Evolutionary conservation across 2,888 invertebrate genomes (phyloP), one percentile per base, ranked within the genome.

Genomic region (Amaurobius ferox): DNA sequence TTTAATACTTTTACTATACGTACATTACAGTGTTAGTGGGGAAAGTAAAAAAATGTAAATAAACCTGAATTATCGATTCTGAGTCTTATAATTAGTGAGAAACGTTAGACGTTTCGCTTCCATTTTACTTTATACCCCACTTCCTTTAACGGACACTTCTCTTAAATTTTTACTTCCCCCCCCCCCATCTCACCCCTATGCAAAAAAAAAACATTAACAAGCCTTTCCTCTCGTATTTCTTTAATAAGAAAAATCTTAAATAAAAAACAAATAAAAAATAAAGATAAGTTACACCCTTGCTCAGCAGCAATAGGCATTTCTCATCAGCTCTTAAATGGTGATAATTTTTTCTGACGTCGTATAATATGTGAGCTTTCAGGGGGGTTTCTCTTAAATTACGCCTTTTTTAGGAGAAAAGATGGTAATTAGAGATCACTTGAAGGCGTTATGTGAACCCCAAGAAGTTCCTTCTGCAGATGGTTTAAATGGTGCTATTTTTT

Each of bases 301-400:
- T 23, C 55, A 55, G 55, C 23, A 55, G 55, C 55, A 55, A 23
- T 55, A 23, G 55, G 55, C 23, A 55, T 55, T 55, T 55, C 23
- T 55, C 55, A 23, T 55, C 55, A 23, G 23, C 23, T 55, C 55
- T 55, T 55, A 55, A 23, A 55, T 6, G 55, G 16, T 23, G 55
- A 55, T 55, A 55, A 55, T 55, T 55, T 55, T 55, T 55, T 55
- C 55, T 55, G 55, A 55, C 55, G 23, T 55, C 23, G 19, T 23
- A 1, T 55, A 55, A 55, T 55, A 23, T 55, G 55, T 55, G 55
- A 55, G 55, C 55, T n/a, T 23, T 55, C 11, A 55, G 23, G 55
- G 11, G 23, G 23, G 55, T 5, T 23, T 23, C 55, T 23, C 55
- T 55, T 55, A 55, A 55, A 55, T 55, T 55, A 55, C 55, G 19